Evolutionary conservation across 2,797 vertebrate species (phyloP).

Genomic region (Anabacerthia variegaticeps): DNA sequence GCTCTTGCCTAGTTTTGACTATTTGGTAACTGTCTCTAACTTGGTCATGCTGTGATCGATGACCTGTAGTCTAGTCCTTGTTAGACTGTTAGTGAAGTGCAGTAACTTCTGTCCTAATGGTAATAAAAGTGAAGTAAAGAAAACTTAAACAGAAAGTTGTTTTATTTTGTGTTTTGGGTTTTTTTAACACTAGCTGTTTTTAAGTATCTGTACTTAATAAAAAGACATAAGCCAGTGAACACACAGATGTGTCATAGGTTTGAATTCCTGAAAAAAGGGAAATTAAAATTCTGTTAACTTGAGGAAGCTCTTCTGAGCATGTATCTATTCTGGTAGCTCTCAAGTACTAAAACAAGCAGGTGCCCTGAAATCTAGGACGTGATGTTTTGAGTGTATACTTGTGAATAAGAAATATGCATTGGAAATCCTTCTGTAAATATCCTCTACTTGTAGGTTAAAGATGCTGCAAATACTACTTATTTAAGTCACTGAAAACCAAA

Average conservation of each 20-base stretch:
- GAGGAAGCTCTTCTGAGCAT: not conserved
- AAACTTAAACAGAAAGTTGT: not conserved
- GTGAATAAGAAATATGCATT: rapidly evolving
- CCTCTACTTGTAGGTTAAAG: not conserved
- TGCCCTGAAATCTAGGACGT: not conserved
- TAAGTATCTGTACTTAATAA: not conserved
- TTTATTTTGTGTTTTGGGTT: no score
- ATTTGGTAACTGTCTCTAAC: not conserved
- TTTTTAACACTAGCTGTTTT: not conserved
- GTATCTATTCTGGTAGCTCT: not conserved
- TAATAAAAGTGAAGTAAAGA: not conserved
- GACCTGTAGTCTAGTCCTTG: not conserved
- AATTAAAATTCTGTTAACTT: not conserved
- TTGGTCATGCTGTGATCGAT: not conserved
- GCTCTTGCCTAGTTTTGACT: not conserved
- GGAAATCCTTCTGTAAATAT: not conserved
- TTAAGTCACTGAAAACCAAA: not conserved
- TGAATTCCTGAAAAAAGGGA: not conserved
- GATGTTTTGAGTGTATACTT: not conserved
- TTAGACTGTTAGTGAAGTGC: not conserved
- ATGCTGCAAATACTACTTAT: not conserved
- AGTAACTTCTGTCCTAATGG: not conserved
- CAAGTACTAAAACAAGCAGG: not conserved
- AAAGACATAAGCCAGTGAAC: not conserved
- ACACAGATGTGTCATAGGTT: not conserved